Evolutionary conservation across 2,888 invertebrate genomes (phyloP), one percentile per base, ranked within the genome.

Genomic region (Lasioglossum pauxillum): DNA sequence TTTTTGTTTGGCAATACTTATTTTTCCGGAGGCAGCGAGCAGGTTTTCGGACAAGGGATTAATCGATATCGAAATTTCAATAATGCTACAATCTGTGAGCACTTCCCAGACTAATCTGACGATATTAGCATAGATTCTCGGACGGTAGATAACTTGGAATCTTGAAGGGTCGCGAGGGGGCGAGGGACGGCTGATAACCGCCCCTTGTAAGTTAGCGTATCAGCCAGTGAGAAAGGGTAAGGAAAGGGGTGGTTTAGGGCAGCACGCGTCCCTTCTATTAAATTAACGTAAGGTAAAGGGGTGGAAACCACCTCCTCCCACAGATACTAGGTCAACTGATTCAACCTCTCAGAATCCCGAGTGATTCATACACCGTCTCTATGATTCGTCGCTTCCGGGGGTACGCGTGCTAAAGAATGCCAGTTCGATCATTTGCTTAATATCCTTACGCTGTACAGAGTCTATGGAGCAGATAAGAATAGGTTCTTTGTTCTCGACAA

Each of bases 201-300:
- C 91, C 91, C 91, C 92, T 91, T 92, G 93, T 93, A 92, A 93
- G 90, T 94, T 92, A 92, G 90, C 92, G 93, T 93, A 93, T 94
- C 91, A 91, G 89, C 86, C 90, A 88, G 89, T 60, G 89, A 89
- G 88, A 90, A 90, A 90, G 91, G 92, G 89, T 90, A 88, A 90
- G 91, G 92, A 88, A 89, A 88, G 90, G 93, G 93, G 85, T 90
- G 91, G 92, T 93, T 91, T 90, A 92, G 92, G 92, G 90, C 91
- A 92, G 91, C 91, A 91, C 91, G 93, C 93, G 93, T 94, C 94
- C 93, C 93, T 93, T 93, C 94, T 93, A 94, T 94, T 95, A 94
- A 95, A 94, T 94, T 94, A 94, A 94, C 92, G 93, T 91, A 92
- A 92, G 91, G 92, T 90, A 90, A 92, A 91, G 91, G 92, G 92